Percentiles rank a stretch among this genome's conserved stretches.
These are phyloP conservation scores for Zaprionus ghesquierei DNA, from an alignment of 1,140 invertebrate genomes.

Conservation along the genomic window DNA sequence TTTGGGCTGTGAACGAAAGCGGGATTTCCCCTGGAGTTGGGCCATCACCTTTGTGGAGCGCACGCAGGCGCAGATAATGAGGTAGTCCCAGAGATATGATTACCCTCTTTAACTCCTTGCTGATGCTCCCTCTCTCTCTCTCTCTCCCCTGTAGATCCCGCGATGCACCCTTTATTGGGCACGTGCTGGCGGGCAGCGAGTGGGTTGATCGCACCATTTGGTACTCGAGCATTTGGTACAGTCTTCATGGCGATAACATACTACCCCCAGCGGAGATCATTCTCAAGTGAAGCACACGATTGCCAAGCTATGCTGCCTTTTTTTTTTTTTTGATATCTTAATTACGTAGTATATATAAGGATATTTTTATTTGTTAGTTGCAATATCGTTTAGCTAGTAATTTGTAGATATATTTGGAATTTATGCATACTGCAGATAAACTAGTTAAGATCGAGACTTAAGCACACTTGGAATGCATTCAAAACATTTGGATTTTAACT, in stretches of 20 bases:
- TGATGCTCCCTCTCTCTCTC: not conserved
- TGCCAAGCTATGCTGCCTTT: slow-evolving; percentile 3
- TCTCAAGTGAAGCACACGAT: slow-evolving; percentile 71
- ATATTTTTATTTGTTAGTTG: not conserved
- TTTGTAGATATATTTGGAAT: slow-evolving; percentile 32
- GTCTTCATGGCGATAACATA: slow-evolving; percentile 85
- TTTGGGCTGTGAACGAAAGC: slow-evolving; percentile 90
- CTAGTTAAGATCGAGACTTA: not conserved
- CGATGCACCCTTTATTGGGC: slow-evolving; percentile 90
- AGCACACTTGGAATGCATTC: slow-evolving; percentile 18
- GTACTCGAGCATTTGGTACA: slow-evolving; percentile 89
- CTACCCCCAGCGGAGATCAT: slow-evolving; percentile 84
- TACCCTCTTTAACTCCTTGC: no score
- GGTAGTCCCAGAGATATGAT: slow-evolving; percentile 81
- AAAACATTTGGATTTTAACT: slow-evolving; percentile 1
- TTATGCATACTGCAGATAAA: slow-evolving; percentile 3
- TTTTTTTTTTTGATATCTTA: not conserved
- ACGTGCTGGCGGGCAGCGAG: slow-evolving; percentile 88
- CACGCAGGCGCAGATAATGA: slow-evolving; percentile 86
- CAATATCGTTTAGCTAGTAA: slow-evolving; percentile 9
- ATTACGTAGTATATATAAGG: slow-evolving; percentile 4
- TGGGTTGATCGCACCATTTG: slow-evolving; percentile 89
- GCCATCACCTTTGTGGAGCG: slow-evolving; percentile 89
- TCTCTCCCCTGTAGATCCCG: slow-evolving; percentile 85
- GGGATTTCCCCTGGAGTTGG: slow-evolving; percentile 91